These are phyloP conservation scores for Lagocephalus sceleratus DNA, from an alignment of 2,797 vertebrate genomes.

Conservation along the genomic window DNA sequence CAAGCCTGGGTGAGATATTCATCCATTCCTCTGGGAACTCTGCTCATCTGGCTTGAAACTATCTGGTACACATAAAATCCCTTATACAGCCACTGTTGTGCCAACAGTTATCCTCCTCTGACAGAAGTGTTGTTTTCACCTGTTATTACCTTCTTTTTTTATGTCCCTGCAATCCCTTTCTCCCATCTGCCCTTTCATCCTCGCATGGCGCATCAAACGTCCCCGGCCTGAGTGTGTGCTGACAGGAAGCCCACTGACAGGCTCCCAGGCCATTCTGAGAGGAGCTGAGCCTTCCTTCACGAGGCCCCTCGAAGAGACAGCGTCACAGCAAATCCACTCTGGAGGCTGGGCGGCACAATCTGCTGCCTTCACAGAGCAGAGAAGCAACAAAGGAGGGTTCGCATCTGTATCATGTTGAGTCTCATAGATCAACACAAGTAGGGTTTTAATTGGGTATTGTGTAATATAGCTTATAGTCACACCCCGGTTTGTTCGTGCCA, in stretches of 20 bases:
- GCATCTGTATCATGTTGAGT: not conserved
- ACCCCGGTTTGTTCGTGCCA: too few species aligned
- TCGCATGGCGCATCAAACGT: slow-evolving; percentile 54
- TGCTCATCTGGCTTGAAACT: not conserved
- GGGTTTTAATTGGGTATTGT: too few species aligned
- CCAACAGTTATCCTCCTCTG: slow-evolving; percentile 11
- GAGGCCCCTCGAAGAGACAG: slow-evolving; percentile 63
- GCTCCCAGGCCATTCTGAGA: slow-evolving; percentile 61
- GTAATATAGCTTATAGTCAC: too few species aligned
- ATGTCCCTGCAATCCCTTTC: slow-evolving; percentile 23
- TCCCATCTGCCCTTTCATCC: slow-evolving; percentile 49
- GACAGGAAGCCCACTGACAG: slow-evolving; percentile 66
- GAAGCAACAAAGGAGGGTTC: not conserved
- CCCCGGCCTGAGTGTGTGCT: slow-evolving; percentile 53
- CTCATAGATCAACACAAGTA: too few species aligned
- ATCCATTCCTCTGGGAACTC: slow-evolving; percentile 19
- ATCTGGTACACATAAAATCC: slow-evolving; percentile 19
- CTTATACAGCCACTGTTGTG: slow-evolving; percentile 8
- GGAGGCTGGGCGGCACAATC: slow-evolving; percentile 43
- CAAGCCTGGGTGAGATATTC: slow-evolving; percentile 1
- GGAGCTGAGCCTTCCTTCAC: slow-evolving; percentile 51
- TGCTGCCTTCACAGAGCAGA: slow-evolving; percentile 26
- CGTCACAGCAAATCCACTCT: slow-evolving; percentile 68
- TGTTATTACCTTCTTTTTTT: slow-evolving; percentile 28
- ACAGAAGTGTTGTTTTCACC: slow-evolving; percentile 38